These are phyloP conservation scores for Metalampra italica DNA, from an alignment of 2,888 invertebrate species.

Conservation along the genomic window DNA sequence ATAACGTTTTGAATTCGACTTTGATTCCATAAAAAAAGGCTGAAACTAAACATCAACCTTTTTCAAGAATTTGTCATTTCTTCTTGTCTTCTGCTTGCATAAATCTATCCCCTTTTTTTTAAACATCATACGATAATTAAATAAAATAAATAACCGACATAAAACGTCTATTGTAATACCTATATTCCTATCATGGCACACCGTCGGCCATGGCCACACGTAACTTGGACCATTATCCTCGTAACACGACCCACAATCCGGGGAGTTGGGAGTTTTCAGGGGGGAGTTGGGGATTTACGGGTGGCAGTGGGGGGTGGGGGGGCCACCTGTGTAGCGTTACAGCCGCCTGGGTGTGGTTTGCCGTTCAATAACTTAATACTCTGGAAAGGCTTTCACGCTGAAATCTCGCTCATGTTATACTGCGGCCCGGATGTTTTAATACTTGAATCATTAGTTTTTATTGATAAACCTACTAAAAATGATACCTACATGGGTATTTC, in stretches of 20 bases:
- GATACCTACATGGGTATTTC: too few relatives aligned
- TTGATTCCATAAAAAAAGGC: too few relatives aligned
- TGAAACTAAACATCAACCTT: too few relatives aligned
- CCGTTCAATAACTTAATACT: slow-evolving; percentile 79
- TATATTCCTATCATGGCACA: slow-evolving; percentile 21
- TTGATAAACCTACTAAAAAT: too few relatives aligned
- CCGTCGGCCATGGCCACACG: slow-evolving; percentile 53
- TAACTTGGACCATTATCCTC: slow-evolving; percentile 45
- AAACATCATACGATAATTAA: too few relatives aligned
- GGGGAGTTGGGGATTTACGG: slow-evolving; percentile 11
- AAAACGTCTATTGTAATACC: too few relatives aligned
- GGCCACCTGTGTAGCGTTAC: slow-evolving; percentile 65
- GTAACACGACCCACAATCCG: slow-evolving; percentile 39
- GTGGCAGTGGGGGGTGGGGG: slow-evolving; percentile 15
- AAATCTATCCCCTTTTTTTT: too few relatives aligned
- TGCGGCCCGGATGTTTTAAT: slow-evolving; percentile 39
- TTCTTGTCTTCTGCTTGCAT: too few relatives aligned
- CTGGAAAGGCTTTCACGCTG: slow-evolving; percentile 76
- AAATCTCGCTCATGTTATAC: slow-evolving; percentile 66
- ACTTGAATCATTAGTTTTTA: slow-evolving; percentile 18
- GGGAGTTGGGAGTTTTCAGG: slow-evolving; percentile 14
- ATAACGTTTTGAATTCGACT: too few relatives aligned
- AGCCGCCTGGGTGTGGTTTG: slow-evolving; percentile 76
- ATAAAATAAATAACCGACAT: too few relatives aligned
- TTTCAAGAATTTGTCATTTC: too few relatives aligned